Base-by-base conservation (phyloP, 2,888 invertebrate species). In the Watsonalla binaria region DNA sequence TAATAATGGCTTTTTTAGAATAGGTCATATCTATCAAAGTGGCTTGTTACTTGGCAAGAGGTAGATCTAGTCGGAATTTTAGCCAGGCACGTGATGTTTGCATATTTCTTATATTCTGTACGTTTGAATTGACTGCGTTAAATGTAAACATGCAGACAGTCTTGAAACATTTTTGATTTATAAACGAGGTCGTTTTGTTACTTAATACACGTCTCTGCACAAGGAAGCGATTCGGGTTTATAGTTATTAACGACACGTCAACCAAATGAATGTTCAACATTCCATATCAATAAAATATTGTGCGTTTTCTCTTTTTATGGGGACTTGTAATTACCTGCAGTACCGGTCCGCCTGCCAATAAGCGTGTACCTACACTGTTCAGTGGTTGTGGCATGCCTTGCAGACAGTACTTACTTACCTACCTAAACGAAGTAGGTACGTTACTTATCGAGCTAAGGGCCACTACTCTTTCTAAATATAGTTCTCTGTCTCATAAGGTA, bases 31-130 rank as follows among this genome's bases (percentile, higher is more conserved):
- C 11, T 5, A 8, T 11, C 8, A 42, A 11, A 42, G 11, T 11
- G 6, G 11, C 11, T 42, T 11, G 11, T 5, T 11, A 11, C 11
- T 42, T 42, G 42, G 1, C 39, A 47, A 51, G 34, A 42, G 55
- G 42, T 46, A 35, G 42, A 37, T 35, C n/a, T 9, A 14, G 47
- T 39, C 37, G 47, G 46, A 11, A 13, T 37, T 46, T 14, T 45
- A 35, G 13, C 15, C 46, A 14, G 45, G 56, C 65, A 69, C 66
- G 68, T 73, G 65, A 63, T 62, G 61, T 63, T 68, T 65, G 60
- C 65, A 63, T 55, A 59, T 61, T 67, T 69, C 68, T 67, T 66
- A 62, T 63, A 54, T 35, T 57, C 54, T 51, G 47, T 53, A 52
- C 57, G 45, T 53, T 60, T 54, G 51, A 61, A 63, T 62, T 61